A percentile compares a stretch with the other conserved stretches of the same genome.
Conservation (phyloP, 2,888 invertebrate species). For the Lissocephala sabroskyi region DNA sequence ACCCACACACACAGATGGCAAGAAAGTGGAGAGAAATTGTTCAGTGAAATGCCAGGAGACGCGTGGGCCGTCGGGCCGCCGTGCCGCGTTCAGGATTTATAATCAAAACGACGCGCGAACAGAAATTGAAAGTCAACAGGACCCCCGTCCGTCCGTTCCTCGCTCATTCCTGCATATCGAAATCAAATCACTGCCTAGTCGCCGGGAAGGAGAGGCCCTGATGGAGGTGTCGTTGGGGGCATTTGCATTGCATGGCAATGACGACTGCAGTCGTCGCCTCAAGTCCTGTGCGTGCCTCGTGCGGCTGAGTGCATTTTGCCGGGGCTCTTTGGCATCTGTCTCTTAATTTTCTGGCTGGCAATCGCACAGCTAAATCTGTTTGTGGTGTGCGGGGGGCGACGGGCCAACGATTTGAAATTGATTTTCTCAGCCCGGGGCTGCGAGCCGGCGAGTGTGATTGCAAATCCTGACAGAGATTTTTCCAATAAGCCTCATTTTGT, state of each 20-base stretch:
- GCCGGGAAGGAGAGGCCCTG: too few species aligned
- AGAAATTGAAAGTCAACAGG: constrained; percentile 60
- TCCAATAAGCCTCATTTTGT: too few species aligned
- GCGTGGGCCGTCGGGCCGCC: too few species aligned
- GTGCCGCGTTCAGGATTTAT: neutral
- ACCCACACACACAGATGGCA: too few species aligned
- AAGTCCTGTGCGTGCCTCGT: constrained; percentile 11
- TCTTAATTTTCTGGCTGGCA: constrained; percentile 36
- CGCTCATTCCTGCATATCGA: constrained; percentile 38
- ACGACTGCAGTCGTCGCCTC: constrained; percentile 1
- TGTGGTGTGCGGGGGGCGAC: constrained; percentile 20
- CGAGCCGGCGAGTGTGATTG: constrained; percentile 32
- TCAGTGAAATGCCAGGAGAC: too few species aligned
- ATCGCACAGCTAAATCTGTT: constrained; percentile 8
- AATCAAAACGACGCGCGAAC: constrained; percentile 34
- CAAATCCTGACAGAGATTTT: too few species aligned
- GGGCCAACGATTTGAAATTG: too few species aligned
- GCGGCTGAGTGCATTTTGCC: constrained; percentile 10
- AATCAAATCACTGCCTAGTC: constrained; percentile 56
- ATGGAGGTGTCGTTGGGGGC: constrained; percentile 62
- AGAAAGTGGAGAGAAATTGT: too few species aligned
- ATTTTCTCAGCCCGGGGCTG: constrained; percentile 51
- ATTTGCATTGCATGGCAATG: constrained; percentile 51
- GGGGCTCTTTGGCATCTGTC: constrained; percentile 48
- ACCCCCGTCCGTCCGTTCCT: too few species aligned